phyloP scores from a whole-genome alignment of 2,888 invertebrate species.

The Oscheius sp. region DNA sequence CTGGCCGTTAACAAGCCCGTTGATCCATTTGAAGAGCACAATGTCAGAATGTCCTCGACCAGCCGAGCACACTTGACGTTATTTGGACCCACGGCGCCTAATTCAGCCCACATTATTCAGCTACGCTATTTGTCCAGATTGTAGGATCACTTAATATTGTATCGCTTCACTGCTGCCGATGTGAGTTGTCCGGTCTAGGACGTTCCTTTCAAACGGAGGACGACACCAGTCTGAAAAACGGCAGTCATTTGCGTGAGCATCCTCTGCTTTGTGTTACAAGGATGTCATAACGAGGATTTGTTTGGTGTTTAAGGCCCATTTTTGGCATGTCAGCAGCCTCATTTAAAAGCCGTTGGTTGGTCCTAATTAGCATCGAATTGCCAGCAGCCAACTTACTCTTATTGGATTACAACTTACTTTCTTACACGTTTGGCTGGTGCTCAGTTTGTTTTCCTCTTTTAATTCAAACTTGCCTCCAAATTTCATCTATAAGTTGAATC shows the following conservation, averaged over 20 bases:
- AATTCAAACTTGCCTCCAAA: no score
- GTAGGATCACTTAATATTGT: not conserved
- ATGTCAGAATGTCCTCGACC: slow-evolving; percentile 35
- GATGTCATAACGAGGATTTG: slow-evolving; percentile 22
- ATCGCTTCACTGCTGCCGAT: slow-evolving; percentile 17
- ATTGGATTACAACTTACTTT: slow-evolving; percentile 31
- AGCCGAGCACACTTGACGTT: slow-evolving; percentile 36
- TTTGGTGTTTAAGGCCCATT: slow-evolving; percentile 18
- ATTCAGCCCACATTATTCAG: slow-evolving; percentile 18
- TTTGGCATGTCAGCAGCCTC: slow-evolving; percentile 28
- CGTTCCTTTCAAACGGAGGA: slow-evolving; percentile 15
- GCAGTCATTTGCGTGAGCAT: slow-evolving; percentile 19
- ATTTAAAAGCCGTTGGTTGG: slow-evolving; percentile 29
- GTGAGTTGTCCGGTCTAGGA: slow-evolving; percentile 16
- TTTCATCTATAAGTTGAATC: no score
- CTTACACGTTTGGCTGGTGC: slow-evolving; percentile 12
- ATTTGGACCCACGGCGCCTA: slow-evolving; percentile 25
- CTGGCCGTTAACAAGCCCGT: slow-evolving; percentile 33
- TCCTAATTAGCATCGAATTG: slow-evolving; percentile 36
- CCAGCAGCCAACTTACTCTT: slow-evolving; percentile 19
- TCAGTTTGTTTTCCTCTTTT: no score
- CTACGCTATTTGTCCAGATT: slow-evolving; percentile 17
- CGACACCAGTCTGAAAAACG: slow-evolving; percentile 23
- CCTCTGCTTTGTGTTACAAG: slow-evolving; percentile 13
- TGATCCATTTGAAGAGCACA: slow-evolving; percentile 36